Percentiles rank a stretch among this genome's conserved stretches.
phyloP scores from a whole-genome alignment of 1,140 invertebrate species.

The Papilio machaon region DNA sequence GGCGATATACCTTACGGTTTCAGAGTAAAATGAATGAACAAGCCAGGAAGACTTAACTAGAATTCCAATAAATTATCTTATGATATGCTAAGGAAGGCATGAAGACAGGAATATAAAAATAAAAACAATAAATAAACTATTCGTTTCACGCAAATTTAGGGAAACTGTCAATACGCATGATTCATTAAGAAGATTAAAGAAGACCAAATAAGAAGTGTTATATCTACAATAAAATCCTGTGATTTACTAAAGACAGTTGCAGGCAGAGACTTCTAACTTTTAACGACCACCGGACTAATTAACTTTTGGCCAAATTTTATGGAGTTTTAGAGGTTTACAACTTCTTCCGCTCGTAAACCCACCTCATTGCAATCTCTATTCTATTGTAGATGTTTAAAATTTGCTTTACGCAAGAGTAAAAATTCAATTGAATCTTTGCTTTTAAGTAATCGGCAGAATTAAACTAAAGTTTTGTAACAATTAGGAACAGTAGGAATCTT shows the following conservation, averaged over 20 bases:
- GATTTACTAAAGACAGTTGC: neutral
- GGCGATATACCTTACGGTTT: neutral
- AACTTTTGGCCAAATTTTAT: slow-evolving; percentile 15
- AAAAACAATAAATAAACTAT: neutral
- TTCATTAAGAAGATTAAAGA: neutral
- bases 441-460: too few relatives aligned
- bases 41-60: neutral
- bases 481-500: too few relatives aligned
- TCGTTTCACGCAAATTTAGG: too few relatives aligned
- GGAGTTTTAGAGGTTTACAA: neutral
- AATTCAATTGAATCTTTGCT: neutral
- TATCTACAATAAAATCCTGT: neutral
- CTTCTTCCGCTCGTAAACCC: slow-evolving; percentile 4
- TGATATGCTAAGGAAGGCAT: neutral
- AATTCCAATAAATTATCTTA: neutral
- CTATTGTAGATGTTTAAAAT: neutral
- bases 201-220: neutral
- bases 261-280: neutral
- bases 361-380: neutral
- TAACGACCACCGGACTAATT: slow-evolving; percentile 3
- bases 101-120: neutral
- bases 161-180: too few relatives aligned
- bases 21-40: neutral
- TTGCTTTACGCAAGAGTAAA: neutral
- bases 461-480: too few relatives aligned